These are phyloP conservation scores for Orthosia cruda DNA, from an alignment of 2,888 invertebrate genomes.

Conservation along the genomic window DNA sequence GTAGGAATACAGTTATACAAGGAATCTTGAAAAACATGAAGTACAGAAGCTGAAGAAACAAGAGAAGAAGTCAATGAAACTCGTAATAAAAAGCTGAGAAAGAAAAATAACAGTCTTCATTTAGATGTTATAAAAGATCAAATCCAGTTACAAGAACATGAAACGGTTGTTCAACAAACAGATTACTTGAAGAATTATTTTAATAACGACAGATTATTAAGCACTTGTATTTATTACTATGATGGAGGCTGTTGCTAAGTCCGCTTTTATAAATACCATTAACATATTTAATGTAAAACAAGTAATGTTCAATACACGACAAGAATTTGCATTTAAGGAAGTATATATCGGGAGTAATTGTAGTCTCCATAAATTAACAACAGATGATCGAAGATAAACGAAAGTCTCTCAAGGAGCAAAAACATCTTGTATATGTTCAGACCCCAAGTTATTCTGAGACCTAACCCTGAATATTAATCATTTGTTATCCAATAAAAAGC, in stretches of 20 bases:
- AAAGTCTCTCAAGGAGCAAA: slow-evolving; percentile 41
- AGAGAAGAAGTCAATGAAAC: not conserved
- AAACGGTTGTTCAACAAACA: not conserved
- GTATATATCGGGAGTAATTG: not conserved
- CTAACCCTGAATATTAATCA: slow-evolving; percentile 55
- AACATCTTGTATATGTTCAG: slow-evolving; percentile 7
- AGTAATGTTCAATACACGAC: not conserved
- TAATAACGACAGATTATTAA: not conserved
- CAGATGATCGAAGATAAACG: slow-evolving; percentile 12
- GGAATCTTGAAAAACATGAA: not conserved
- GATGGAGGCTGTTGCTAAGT: not conserved
- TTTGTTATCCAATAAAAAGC: slow-evolving; percentile 46
- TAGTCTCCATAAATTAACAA: slow-evolving; percentile 1
- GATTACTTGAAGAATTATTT: slow-evolving; percentile 1
- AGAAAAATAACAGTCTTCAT: too few species aligned
- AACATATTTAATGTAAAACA: slow-evolving; percentile 5
- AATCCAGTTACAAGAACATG: not conserved
- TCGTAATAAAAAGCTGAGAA: not conserved
- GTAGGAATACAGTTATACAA: not conserved
- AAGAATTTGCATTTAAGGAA: slow-evolving; percentile 5
- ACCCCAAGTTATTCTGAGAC: slow-evolving; percentile 29
- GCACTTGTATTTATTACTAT: not conserved
- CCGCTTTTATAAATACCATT: slow-evolving; percentile 8
- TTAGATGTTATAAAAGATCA: too few species aligned
- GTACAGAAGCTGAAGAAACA: not conserved